Conservation (phyloP, 2,797 vertebrate species). For the Enoplosus armatus region DNA sequence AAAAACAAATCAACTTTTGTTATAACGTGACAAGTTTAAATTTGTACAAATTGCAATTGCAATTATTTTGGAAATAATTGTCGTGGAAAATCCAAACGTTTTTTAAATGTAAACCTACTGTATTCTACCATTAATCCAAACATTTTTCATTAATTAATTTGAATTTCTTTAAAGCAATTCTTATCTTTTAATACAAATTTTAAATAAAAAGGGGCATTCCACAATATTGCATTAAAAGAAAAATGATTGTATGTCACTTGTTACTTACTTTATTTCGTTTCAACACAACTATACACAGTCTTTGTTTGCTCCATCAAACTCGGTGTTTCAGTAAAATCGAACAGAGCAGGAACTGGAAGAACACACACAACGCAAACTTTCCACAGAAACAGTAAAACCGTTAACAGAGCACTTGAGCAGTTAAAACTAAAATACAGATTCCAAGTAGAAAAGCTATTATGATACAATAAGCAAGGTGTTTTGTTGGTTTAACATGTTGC, state of each 20-base stretch:
- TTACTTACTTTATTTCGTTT: conserved; percentile 54
- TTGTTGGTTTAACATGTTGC: conserved; percentile 34
- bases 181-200: too few relatives aligned
- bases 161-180: background rate
- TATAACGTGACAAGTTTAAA: conserved; percentile 7
- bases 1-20: too few relatives aligned
- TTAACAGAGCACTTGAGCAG: background rate
- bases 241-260: background rate
- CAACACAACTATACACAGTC: conserved; percentile 36
- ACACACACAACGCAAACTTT: conserved; percentile 22
- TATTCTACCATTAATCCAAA: conserved; percentile 12
- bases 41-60: conserved; percentile 15
- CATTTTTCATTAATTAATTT: conserved; percentile 24
- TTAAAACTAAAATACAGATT: conserved; percentile 4
- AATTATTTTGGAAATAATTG: conserved; percentile 26
- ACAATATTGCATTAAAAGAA: background rate
- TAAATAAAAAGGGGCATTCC: fast-evolving
- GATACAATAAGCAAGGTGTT: conserved; percentile 16
- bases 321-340: background rate
- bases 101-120: conserved; percentile 13
- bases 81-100: conserved; percentile 11
- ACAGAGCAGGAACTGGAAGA: conserved; percentile 9
- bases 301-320: conserved; percentile 14
- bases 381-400: conserved; percentile 26
- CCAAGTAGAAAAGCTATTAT: conserved; percentile 28